Percentiles rank a stretch among this genome's conserved stretches.
Evolutionary conservation across 35 echinoderm and acorn worm genomes (phyloP).

Genomic region (Apostichopus japonicus): DNA sequence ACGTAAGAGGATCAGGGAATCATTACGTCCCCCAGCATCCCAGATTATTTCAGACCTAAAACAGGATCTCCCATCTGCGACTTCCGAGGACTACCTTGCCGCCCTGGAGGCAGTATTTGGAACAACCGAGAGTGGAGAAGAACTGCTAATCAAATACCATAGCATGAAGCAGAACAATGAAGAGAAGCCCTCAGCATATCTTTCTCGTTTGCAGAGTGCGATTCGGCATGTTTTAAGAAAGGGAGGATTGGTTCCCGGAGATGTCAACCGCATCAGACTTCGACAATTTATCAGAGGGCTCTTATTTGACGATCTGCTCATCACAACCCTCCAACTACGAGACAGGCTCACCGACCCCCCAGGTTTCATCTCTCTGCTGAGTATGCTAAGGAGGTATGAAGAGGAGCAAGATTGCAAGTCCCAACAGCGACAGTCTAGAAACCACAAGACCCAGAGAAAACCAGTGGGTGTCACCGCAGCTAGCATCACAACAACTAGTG

Average conservation of each 20-base stretch:
- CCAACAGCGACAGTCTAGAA: not conserved
- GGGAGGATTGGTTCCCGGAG: not conserved
- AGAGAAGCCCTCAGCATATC: constrained; percentile 46
- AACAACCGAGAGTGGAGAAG: constrained; percentile 58
- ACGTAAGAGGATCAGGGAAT: constrained; percentile 18
- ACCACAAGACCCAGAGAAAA: not conserved
- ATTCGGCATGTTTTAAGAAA: constrained; percentile 34
- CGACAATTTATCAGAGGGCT: no score
- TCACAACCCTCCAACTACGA: no score
- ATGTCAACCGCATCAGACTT: not conserved
- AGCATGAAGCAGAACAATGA: constrained; percentile 21
- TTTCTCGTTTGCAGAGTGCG: constrained; percentile 12
- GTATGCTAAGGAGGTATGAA: no score
- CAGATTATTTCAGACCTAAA: constrained; percentile 62
- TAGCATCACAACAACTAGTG: no score
- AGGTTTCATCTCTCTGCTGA: no score
- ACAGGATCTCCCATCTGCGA: constrained; percentile 39
- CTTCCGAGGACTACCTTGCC: constrained; percentile 53
- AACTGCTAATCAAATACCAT: constrained; percentile 52
- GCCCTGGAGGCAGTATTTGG: constrained; percentile 68
- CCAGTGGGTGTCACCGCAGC: not conserved
- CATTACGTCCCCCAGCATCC: constrained; percentile 54
- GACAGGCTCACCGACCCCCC: no score
- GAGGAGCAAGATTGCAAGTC: constrained; percentile 37
- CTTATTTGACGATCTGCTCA: no score